Conservation (phyloP, 2,113 vertebrate genomes). For the Litocranius walleri region DNA sequence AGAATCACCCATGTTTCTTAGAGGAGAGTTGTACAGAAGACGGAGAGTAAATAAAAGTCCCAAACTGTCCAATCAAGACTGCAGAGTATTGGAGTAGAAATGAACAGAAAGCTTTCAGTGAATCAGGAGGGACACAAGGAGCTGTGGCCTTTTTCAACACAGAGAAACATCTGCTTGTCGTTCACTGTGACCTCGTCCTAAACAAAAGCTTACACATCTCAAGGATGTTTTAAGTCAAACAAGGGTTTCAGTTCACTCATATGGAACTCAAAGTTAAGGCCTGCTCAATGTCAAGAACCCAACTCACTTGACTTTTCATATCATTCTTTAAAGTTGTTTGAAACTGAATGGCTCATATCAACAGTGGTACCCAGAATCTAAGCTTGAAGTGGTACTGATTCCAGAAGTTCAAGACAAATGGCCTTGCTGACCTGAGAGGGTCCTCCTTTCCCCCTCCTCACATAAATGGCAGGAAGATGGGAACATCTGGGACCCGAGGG, state of each 20-base stretch:
- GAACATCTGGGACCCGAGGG: background rate
- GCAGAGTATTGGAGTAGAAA: background rate
- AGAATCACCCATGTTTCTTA: background rate
- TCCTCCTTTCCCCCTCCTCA: background rate
- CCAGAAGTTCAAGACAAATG: background rate
- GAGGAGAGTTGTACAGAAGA: background rate
- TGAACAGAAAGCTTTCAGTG: background rate
- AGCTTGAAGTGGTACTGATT: background rate
- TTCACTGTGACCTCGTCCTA: background rate
- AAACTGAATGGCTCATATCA: background rate
- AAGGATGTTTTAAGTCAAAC: background rate
- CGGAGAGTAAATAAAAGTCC: background rate
- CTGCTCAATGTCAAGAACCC: background rate
- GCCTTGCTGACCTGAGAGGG: background rate
- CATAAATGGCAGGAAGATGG: background rate
- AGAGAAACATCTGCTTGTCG: slow-evolving; percentile 21
- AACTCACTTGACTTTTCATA: background rate
- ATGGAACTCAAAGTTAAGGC: background rate
- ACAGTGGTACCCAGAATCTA: background rate
- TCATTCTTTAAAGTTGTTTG: background rate
- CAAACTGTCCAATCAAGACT: background rate
- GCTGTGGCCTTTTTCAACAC: background rate
- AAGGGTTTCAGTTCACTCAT: slow-evolving; percentile 15
- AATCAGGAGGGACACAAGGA: background rate
- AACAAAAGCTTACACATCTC: background rate